Conservation (phyloP, 2,797 vertebrate species). For the Enteromius radiatus region DNA sequence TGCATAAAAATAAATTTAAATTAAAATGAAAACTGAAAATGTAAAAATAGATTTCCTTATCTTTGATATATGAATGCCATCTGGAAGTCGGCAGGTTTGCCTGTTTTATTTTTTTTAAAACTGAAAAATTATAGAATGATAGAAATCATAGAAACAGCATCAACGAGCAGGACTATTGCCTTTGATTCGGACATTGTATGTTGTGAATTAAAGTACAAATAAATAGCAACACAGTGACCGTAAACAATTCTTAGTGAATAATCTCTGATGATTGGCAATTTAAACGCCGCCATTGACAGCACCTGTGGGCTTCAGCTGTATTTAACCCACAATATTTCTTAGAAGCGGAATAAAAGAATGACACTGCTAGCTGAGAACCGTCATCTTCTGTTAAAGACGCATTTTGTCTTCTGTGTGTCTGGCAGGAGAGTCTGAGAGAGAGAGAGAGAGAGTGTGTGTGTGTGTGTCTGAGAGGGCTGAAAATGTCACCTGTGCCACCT, state of each 20-base stretch:
- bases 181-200: background rate
- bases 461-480: slow-evolving; percentile 6
- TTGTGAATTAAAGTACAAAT: background rate
- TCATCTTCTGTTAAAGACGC: slow-evolving; percentile 17
- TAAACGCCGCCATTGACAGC: slow-evolving; percentile 5
- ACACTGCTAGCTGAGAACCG: slow-evolving; percentile 11
- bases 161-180: background rate
- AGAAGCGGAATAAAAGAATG: slow-evolving; percentile 17
- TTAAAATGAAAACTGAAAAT: background rate
- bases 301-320: slow-evolving; percentile 4
- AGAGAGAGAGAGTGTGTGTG: background rate
- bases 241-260: background rate
- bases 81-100: background rate
- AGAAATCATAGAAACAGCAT: slow-evolving; percentile 9
- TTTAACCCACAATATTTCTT: slow-evolving; percentile 22
- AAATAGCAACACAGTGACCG: background rate
- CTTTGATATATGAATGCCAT: background rate
- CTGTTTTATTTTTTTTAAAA: background rate
- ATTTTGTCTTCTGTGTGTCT: slow-evolving; percentile 11
- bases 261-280: slow-evolving; percentile 7
- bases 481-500: slow-evolving; percentile 43
- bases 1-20: background rate
- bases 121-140: background rate
- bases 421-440: background rate
- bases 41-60: background rate